Percentiles rank a stretch among this genome's conserved stretches.
phyloP scores from a whole-genome alignment of 1,140 invertebrate genomes.

The Venturia canescens region DNA sequence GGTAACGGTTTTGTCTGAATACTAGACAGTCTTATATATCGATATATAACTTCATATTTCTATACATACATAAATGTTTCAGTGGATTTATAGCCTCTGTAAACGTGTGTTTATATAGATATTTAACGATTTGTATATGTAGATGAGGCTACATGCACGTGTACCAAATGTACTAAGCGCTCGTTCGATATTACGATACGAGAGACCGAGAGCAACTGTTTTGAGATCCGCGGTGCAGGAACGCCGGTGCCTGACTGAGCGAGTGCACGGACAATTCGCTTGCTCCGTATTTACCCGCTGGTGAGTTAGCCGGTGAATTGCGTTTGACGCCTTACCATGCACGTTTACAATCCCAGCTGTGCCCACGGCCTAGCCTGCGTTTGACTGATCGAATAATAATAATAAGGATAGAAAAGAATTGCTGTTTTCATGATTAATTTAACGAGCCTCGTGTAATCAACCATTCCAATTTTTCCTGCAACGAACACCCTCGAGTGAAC shows the following conservation, averaged over 20 bases:
- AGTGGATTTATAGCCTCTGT: not conserved
- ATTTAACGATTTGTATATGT: no score
- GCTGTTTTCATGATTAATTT: no score
- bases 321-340: not conserved
- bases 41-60: not conserved
- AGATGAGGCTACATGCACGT: no score
- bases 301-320: slow-evolving; percentile 10
- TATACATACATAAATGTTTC: not conserved
- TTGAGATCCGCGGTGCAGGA: slow-evolving; percentile 53
- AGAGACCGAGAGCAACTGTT: not conserved
- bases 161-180: not conserved
- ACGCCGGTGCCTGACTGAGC: slow-evolving; percentile 71
- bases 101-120: not conserved
- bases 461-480: no score
- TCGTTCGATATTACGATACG: not conserved
- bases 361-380: not conserved
- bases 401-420: no score
- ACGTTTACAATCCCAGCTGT: not conserved
- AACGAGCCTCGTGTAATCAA: no score
- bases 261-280: slow-evolving; percentile 64
- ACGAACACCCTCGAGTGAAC: no score
- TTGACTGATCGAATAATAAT: no score
- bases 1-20: slow-evolving; percentile 13
- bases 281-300: slow-evolving; percentile 68
- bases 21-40: not conserved